phyloP scores from a whole-genome alignment of 1,140 invertebrate species.

The Trachymyrmex cornetzi region DNA sequence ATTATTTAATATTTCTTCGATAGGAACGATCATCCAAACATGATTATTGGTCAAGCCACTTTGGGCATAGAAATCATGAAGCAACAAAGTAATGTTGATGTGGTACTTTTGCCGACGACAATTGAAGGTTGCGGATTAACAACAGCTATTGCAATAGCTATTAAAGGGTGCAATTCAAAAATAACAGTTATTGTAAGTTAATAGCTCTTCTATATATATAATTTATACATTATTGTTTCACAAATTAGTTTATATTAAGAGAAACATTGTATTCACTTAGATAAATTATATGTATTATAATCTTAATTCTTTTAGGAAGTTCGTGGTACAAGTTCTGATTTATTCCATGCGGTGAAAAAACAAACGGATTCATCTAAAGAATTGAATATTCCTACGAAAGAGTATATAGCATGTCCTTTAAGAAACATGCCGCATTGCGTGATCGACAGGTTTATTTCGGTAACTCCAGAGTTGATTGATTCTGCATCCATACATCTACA shows the following conservation, averaged over 20 bases:
- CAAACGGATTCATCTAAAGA: too few relatives aligned
- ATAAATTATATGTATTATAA: neutral
- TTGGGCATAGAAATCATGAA: neutral
- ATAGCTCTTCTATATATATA: neutral
- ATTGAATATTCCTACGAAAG: too few relatives aligned
- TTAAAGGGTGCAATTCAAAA: neutral
- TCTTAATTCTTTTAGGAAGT: neutral
- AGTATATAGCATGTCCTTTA: neutral
- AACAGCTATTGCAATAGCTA: neutral
- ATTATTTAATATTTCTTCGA: neutral
- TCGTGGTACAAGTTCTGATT: too few relatives aligned
- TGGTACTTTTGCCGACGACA: neutral
- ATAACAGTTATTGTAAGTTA: neutral
- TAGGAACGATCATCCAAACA: neutral
- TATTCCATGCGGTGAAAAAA: too few relatives aligned
- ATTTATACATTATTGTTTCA: neutral
- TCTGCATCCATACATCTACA: neutral
- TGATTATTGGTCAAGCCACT: constrained; percentile 1
- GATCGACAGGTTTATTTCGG: neutral
- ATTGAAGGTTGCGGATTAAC: neutral
- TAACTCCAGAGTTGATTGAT: neutral
- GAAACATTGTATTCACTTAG: neutral
- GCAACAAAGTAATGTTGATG: neutral
- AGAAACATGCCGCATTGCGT: neutral
- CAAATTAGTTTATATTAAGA: neutral